Conservation (phyloP, 2,113 vertebrate genomes). For the Corythaeola cristata region DNA sequence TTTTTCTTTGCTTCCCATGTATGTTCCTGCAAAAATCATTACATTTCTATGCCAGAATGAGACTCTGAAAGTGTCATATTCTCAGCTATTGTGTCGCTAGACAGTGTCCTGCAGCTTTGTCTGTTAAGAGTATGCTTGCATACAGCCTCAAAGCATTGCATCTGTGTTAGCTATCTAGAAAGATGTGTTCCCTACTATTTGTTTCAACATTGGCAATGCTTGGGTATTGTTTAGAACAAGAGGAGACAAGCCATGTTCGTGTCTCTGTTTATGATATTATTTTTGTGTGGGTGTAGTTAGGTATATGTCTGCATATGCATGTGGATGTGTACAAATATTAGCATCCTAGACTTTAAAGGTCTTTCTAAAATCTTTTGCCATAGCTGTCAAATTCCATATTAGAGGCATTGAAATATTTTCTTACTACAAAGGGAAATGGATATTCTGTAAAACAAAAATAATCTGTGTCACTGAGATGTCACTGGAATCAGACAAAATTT, state of each 20-base stretch:
- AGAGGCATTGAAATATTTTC: background rate
- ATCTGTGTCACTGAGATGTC: background rate
- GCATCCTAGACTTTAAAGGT: background rate
- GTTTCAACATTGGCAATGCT: background rate
- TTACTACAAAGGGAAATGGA: background rate
- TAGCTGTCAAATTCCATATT: background rate
- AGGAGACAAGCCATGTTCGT: background rate
- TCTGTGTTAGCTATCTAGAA: background rate
- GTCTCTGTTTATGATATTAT: background rate
- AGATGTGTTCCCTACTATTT: background rate
- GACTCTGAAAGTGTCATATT: background rate
- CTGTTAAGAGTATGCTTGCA: background rate
- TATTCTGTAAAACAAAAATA: background rate
- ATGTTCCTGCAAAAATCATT: background rate
- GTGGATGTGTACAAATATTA: background rate
- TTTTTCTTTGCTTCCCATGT: background rate
- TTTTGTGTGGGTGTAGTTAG: background rate
- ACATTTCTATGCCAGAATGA: background rate
- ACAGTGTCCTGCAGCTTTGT: background rate
- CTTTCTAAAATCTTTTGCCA: background rate
- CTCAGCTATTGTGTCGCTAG: background rate
- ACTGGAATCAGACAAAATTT: background rate
- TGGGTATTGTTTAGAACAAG: background rate
- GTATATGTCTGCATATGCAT: background rate
- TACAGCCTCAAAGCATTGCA: background rate